phyloP scores from a whole-genome alignment of 2,113 vertebrate genomes.

The Haplotaxodon microlepis region DNA sequence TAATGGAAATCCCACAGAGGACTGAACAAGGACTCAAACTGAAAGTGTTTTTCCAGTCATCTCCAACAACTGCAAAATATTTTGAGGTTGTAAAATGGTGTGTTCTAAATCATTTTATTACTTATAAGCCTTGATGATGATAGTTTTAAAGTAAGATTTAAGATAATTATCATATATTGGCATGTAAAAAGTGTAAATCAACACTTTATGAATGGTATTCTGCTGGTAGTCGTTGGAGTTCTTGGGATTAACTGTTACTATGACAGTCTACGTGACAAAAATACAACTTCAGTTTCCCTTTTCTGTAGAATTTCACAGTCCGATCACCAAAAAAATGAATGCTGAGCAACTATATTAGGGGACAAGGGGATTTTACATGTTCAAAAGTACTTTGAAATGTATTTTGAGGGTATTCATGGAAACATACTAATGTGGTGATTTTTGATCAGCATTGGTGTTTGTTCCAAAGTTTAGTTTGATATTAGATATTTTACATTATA shows the following conservation, averaged over 20 bases:
- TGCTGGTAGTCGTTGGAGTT: neutral
- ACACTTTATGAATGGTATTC: neutral
- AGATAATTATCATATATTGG: neutral
- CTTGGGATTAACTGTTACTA: neutral
- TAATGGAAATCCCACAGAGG: neutral
- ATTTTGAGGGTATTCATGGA: neutral
- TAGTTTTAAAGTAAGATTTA: neutral
- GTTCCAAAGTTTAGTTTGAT: too few relatives aligned
- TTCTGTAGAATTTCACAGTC: too few relatives aligned
- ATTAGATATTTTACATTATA: too few relatives aligned
- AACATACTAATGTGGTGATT: too few relatives aligned
- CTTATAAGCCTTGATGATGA: neutral
- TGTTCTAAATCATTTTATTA: neutral
- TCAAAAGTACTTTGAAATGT: neutral
- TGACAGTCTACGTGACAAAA: too few relatives aligned
- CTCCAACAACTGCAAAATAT: neutral
- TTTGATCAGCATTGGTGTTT: too few relatives aligned
- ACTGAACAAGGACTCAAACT: neutral
- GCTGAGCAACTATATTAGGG: too few relatives aligned
- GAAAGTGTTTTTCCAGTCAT: neutral
- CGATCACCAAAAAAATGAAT: fast-evolving
- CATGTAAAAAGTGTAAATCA: neutral
- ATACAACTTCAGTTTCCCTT: too few relatives aligned
- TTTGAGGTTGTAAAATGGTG: neutral
- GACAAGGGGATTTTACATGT: too few relatives aligned